Evolutionary conservation across 2,113 vertebrate genomes (phyloP).

Genomic region (Halichoerus grypus): DNA sequence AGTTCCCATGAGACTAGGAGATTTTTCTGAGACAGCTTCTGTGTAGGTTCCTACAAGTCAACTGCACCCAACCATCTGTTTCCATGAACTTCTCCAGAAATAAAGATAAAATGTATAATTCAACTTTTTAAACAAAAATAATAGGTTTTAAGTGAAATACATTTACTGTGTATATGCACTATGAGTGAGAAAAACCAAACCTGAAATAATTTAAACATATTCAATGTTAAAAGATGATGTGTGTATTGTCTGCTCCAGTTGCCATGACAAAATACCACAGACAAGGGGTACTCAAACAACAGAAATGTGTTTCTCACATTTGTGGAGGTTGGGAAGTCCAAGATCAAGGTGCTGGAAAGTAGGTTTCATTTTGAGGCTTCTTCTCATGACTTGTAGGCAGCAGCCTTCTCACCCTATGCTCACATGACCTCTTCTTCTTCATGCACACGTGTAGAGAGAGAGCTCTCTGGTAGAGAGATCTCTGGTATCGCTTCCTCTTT

Average conservation of each 20-base stretch:
- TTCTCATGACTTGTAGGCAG: neutral
- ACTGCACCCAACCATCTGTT: neutral
- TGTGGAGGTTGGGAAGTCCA: neutral
- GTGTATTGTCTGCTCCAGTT: neutral
- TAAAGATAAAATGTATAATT: constrained; percentile 11
- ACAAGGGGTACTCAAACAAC: neutral
- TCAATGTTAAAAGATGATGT: neutral
- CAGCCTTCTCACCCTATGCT: neutral
- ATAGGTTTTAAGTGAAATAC: neutral
- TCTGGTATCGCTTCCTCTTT: neutral
- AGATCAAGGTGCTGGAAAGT: neutral
- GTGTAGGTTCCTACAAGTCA: neutral
- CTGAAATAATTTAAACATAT: neutral
- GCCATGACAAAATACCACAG: neutral
- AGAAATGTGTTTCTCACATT: neutral
- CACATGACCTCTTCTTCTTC: neutral
- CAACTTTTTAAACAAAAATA: neutral
- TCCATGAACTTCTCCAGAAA: constrained; percentile 20
- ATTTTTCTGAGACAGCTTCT: neutral
- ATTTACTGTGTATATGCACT: neutral
- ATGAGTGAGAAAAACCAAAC: constrained; percentile 19
- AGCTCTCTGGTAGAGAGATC: neutral
- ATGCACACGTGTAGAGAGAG: neutral
- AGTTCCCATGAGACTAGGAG: neutral
- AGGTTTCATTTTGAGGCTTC: neutral